Conservation (phyloP, 2,888 invertebrate species). For the Hypena proboscidalis region DNA sequence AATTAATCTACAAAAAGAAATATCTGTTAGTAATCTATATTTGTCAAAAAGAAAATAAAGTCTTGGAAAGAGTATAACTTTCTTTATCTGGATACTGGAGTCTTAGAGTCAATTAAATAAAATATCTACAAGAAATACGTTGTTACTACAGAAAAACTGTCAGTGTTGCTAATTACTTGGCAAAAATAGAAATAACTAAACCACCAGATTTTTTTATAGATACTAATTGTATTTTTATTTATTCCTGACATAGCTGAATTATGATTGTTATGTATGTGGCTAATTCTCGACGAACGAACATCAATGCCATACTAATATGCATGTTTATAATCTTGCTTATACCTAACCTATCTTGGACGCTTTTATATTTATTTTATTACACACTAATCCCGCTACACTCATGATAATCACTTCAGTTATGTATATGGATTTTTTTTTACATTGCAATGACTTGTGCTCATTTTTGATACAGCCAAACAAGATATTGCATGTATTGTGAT, state of each 20-base stretch:
- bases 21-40: no score
- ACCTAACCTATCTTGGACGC: slow-evolving; percentile 2
- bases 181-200: no score
- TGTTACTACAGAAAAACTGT: no score
- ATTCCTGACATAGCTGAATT: slow-evolving; percentile 74
- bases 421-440: slow-evolving; percentile 42
- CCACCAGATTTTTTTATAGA: no score
- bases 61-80: no score
- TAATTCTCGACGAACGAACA: slow-evolving; percentile 78
- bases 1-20: no score
- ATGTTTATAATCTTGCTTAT: slow-evolving; percentile 8
- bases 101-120: no score
- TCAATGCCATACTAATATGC: slow-evolving; percentile 32
- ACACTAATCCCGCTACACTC: slow-evolving; percentile 59
- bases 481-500: slow-evolving; percentile 36
- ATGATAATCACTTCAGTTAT: slow-evolving; percentile 83
- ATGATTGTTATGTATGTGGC: slow-evolving; percentile 82
- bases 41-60: no score
- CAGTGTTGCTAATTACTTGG: no score
- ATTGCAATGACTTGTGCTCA: slow-evolving; percentile 58
- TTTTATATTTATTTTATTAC: slow-evolving; percentile 16
- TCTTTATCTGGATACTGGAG: no score
- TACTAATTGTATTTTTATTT: not conserved
- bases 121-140: no score
- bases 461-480: slow-evolving; percentile 35